phyloP scores from a whole-genome alignment of 53 echinoderm and acorn worm species.

The Henricia sp. region DNA sequence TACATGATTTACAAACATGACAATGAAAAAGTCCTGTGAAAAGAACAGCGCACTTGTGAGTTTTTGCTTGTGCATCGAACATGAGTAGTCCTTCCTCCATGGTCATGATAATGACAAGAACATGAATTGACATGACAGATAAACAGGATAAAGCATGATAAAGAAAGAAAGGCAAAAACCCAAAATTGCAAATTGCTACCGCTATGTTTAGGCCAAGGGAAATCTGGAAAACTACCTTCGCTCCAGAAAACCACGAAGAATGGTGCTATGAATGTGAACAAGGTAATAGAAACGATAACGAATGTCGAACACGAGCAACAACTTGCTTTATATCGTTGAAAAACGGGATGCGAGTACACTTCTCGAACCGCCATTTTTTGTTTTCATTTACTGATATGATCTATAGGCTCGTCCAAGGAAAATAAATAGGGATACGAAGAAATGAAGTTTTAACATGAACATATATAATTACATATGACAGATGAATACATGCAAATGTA shows the following conservation, averaged over 20 bases:
- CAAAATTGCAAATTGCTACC: too few species aligned
- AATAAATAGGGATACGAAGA: not conserved
- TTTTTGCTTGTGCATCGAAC: too few species aligned
- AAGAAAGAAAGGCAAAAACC: too few species aligned
- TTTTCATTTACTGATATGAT: constrained; percentile 12
- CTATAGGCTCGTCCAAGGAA: constrained; percentile 40
- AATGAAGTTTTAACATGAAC: not conserved
- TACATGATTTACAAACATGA: too few species aligned
- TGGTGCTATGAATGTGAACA: constrained; percentile 82
- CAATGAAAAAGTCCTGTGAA: too few species aligned
- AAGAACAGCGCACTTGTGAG: too few species aligned
- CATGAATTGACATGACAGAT: too few species aligned
- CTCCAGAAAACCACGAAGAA: constrained; percentile 87
- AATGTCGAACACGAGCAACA: constrained; percentile 84
- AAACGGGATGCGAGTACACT: constrained; percentile 77
- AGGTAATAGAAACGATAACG: constrained; percentile 65
- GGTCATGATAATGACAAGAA: too few species aligned
- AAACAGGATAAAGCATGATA: too few species aligned
- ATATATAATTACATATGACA: not conserved
- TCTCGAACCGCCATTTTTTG: constrained; percentile 86
- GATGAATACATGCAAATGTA: not conserved
- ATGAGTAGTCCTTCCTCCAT: too few species aligned
- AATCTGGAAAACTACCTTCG: constrained; percentile 85
- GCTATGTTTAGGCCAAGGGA: too few species aligned
- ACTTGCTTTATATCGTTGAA: constrained; percentile 77